Base-by-base conservation (phyloP, 2,113 vertebrate genomes). In the Labeo rohita region DNA sequence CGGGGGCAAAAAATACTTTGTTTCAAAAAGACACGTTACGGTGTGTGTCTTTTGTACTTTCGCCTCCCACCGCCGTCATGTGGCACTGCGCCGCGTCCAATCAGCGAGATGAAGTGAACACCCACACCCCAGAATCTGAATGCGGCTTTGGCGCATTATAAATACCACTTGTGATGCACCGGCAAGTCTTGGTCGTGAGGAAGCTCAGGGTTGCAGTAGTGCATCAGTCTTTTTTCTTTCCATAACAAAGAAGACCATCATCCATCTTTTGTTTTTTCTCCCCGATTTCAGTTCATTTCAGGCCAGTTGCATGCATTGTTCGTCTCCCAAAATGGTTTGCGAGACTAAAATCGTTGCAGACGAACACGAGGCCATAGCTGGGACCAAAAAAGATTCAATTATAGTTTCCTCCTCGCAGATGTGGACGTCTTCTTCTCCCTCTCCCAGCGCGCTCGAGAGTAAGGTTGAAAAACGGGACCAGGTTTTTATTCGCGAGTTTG, bases 271-370 rank as follows among this genome's bases (percentile, higher is more conserved):
- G 8, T 7, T 52, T 84, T 34, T 85, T 47, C 77, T 43, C 73
- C 86, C 85, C 52, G 88, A 79, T 91, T 91, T 87, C 54, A 90
- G 87, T 90, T 87, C 66, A 89, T 86, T 90, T 91, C 94, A 90
- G 95, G 96, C 95, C 96, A 95, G 95, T 97, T 97, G 97, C 96
- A 98, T 99, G 98, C 95, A 97, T 96, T 97, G 94, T 95, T 94
- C 96, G 95, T 96, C 97, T 96, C 96, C 96, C 91, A 96, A 97
- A 95, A 98, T 98, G 98, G 97, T 98, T 96, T 99, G 98, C 95
- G 97, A 98, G 96, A 98, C 97, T 92, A 97, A 97, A 96, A 98
- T 99, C 87, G 96, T 97, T 95, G 97, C 97, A 89, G 97, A 98
- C 86, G 97, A 98, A 88, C 97, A 96, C 92, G 96, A 96, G 88